Conservation (phyloP, 2,797 vertebrate species). For the Saguinus oedipus region DNA sequence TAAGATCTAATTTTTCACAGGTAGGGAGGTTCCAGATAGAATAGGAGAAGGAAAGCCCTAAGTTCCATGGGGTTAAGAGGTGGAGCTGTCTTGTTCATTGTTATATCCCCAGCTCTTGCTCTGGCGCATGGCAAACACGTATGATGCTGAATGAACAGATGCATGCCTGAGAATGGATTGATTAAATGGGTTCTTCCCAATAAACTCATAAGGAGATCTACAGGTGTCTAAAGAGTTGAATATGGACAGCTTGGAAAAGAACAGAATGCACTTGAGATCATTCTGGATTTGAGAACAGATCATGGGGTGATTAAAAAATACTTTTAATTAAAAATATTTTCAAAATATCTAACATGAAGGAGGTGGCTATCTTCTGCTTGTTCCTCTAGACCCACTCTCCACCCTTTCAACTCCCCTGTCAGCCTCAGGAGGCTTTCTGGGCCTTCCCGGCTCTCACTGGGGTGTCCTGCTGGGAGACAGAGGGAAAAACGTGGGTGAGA, state of each 20-base stretch:
- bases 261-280: not conserved
- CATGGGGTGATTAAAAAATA: not conserved
- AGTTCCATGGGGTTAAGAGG: not conserved
- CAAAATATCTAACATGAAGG: not conserved
- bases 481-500: not conserved
- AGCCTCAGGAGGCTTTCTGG: not conserved
- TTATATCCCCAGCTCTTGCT: not conserved
- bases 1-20: not conserved
- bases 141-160: not conserved
- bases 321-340: not conserved
- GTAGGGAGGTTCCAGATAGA: not conserved
- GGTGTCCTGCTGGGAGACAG: not conserved
- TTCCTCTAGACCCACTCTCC: fast-evolving
- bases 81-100: not conserved
- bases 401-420: not conserved
- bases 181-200: not conserved
- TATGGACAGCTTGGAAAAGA: not conserved
- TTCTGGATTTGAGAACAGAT: not conserved
- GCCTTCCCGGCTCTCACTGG: not conserved
- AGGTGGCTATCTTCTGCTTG: not conserved
- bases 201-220: not conserved
- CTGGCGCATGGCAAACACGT: not conserved
- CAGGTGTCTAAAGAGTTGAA: not conserved
- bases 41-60: not conserved
- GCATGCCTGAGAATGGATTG: not conserved